phyloP scores from a whole-genome alignment of 1,140 invertebrate genomes.

The Latrodectus geometricus region DNA sequence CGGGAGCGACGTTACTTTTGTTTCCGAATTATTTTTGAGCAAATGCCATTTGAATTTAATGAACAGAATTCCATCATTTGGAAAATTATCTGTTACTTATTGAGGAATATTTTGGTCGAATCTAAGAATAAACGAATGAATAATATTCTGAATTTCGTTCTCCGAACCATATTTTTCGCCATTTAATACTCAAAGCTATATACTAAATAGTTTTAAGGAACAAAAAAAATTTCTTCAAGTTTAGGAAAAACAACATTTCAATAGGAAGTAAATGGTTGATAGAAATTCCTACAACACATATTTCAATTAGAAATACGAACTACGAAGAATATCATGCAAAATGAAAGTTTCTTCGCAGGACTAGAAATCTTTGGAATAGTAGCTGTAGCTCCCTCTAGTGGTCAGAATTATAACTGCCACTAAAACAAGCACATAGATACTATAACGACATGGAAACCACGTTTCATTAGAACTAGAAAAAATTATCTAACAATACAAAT shows the following conservation, averaged over 20 bases:
- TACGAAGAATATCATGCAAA: conserved; percentile 43
- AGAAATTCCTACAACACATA: conserved; percentile 24
- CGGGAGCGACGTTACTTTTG: background rate
- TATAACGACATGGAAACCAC: conserved; percentile 41
- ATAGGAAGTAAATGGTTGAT: conserved; percentile 22
- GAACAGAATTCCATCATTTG: background rate
- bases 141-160: background rate
- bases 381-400: conserved; percentile 52
- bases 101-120: background rate
- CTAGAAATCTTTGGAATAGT: conserved; percentile 42
- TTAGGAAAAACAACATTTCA: conserved; percentile 13
- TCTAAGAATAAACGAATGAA: background rate
- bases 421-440: background rate
- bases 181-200: conserved; percentile 31
- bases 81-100: background rate
- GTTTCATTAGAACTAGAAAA: conserved; percentile 38
- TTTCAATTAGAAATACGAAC: conserved; percentile 19
- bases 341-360: conserved; percentile 33
- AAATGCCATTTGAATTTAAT: background rate
- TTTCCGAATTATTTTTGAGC: background rate
- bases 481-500: too few relatives aligned
- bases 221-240: background rate
- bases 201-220: conserved; percentile 13
- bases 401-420: conserved; percentile 45
- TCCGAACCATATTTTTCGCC: conserved; percentile 57